A percentile compares a stretch with the other conserved stretches of the same genome.
Conservation (phyloP, 2,888 invertebrate species). For the Sinodicranocentrus sp. region DNA sequence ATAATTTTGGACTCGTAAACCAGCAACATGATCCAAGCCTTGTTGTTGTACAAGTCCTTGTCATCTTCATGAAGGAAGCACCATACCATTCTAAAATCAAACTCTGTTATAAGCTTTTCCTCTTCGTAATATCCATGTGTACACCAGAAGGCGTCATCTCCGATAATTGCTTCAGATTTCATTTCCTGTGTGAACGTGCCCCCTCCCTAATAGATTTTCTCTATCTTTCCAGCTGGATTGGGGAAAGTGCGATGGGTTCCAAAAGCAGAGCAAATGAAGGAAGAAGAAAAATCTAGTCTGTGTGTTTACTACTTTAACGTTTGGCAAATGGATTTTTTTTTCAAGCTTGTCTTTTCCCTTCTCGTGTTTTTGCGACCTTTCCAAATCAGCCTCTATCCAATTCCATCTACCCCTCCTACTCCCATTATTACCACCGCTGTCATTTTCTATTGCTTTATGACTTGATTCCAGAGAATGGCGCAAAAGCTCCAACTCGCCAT, state of each 20-base stretch:
- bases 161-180: constrained; percentile 43
- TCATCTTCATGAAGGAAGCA: constrained; percentile 38
- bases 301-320: not conserved
- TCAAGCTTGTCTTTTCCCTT: not conserved
- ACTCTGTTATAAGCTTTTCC: not conserved
- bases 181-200: constrained; percentile 23
- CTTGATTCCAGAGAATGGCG: constrained; percentile 15
- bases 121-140: not conserved
- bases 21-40: constrained; percentile 41
- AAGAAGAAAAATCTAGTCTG: not conserved
- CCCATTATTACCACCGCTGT: constrained; percentile 1
- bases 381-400: constrained; percentile 9
- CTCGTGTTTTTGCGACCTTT: constrained; percentile 15
- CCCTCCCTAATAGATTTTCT: constrained; percentile 21
- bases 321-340: constrained; percentile 4
- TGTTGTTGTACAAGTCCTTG: constrained; percentile 33
- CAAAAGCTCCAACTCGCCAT: constrained; percentile 1
- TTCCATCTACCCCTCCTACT: not conserved
- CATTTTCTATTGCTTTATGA: constrained; percentile 30
- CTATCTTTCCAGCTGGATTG: not conserved
- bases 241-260: not conserved
- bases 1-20: constrained; percentile 46
- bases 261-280: no score
- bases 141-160: constrained; percentile 13
- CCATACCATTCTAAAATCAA: not conserved